These are phyloP conservation scores for Venustoraphidia nigricollis DNA, from an alignment of 2,888 invertebrate species.

Conservation along the genomic window DNA sequence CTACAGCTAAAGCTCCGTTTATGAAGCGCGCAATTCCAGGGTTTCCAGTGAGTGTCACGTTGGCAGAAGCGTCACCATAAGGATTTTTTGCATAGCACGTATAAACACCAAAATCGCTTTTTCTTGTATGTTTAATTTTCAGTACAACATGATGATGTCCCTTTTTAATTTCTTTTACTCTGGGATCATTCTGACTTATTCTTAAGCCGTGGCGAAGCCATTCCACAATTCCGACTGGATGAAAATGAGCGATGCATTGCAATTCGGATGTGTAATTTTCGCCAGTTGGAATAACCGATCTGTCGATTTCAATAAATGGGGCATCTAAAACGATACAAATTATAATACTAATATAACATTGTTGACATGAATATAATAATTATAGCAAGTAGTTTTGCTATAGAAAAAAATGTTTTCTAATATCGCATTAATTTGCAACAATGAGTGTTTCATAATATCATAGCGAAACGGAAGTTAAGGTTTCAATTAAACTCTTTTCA, in stretches of 20 bases:
- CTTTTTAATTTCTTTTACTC: constrained; percentile 14
- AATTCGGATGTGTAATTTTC: constrained; percentile 26
- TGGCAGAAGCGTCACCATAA: constrained; percentile 20
- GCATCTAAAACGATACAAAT: constrained; percentile 21
- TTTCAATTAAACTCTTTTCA: background rate
- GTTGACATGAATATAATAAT: too few relatives aligned
- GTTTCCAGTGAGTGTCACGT: constrained; percentile 20
- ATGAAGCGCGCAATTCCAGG: constrained; percentile 13
- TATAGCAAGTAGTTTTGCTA: too few relatives aligned
- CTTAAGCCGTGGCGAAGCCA: constrained; percentile 22
- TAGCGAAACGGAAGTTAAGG: too few relatives aligned
- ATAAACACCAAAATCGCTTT: constrained; percentile 28
- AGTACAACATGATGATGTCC: constrained; percentile 20
- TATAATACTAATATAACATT: background rate
- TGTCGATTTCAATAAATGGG: constrained; percentile 27
- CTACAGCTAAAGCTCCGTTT: constrained; percentile 9
- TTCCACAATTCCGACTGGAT: constrained; percentile 23
- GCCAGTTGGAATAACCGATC: constrained; percentile 26
- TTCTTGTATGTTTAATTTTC: constrained; percentile 20
- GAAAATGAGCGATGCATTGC: constrained; percentile 27
- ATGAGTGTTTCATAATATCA: too few relatives aligned
- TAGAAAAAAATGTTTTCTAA: too few relatives aligned
- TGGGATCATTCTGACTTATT: constrained; percentile 13
- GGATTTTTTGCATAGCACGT: constrained; percentile 27
- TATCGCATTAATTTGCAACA: too few relatives aligned